Evolutionary conservation across 2,888 invertebrate species (phyloP).

Genomic region (Pasiphila rectangulata): DNA sequence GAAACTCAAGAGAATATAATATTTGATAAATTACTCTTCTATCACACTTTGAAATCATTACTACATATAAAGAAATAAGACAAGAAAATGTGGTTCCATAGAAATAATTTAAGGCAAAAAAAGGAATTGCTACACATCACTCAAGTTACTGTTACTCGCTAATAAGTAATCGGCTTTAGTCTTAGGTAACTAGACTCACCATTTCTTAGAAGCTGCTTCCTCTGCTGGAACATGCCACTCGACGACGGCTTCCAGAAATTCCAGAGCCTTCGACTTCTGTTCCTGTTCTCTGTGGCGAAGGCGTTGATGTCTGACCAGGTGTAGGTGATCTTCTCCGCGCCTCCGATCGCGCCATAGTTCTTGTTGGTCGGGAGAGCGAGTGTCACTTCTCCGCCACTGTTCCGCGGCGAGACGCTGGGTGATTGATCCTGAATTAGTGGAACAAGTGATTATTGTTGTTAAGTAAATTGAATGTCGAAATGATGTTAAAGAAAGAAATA

Average conservation of each 20-base stretch:
- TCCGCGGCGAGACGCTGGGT: constrained; percentile 55
- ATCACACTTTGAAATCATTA: too few species aligned
- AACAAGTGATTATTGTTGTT: too few species aligned
- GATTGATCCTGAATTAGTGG: constrained; percentile 46
- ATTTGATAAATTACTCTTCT: too few species aligned
- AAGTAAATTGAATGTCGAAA: too few species aligned
- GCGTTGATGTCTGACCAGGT: constrained; percentile 91
- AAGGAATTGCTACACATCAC: not conserved
- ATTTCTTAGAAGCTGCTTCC: constrained; percentile 88
- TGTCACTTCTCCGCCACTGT: constrained; percentile 57
- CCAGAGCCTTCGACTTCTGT: constrained; percentile 65
- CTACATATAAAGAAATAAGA: too few species aligned
- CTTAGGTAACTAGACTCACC: constrained; percentile 63
- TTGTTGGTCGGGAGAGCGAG: constrained; percentile 50
- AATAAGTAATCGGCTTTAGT: not conserved
- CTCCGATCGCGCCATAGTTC: constrained; percentile 68
- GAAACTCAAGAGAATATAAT: too few species aligned
- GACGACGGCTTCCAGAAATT: constrained; percentile 67
- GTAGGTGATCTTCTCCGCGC: constrained; percentile 82
- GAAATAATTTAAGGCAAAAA: too few species aligned
- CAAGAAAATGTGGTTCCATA: too few species aligned
- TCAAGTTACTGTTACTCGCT: not conserved
- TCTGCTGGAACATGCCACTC: constrained; percentile 68
- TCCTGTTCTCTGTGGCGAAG: constrained; percentile 82
- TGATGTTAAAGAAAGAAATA: too few species aligned